phyloP scores from a whole-genome alignment of 2,797 vertebrate genomes.

The Dicrostonyx torquatus region DNA sequence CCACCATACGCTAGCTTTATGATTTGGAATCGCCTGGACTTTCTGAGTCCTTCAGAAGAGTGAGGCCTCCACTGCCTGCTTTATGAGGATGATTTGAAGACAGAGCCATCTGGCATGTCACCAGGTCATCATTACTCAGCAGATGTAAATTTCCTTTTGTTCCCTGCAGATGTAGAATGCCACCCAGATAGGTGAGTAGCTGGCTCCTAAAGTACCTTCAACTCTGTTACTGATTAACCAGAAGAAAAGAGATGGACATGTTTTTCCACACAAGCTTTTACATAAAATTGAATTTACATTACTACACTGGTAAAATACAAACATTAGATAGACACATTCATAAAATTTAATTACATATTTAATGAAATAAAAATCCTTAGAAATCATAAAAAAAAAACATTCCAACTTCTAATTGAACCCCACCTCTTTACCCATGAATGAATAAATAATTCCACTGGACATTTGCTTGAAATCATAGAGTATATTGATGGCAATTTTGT shows the following conservation, averaged over 20 bases:
- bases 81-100: not conserved
- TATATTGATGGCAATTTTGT: not conserved
- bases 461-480: not conserved
- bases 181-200: not conserved
- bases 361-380: slow-evolving; percentile 35
- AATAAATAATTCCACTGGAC: slow-evolving; percentile 8
- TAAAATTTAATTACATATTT: not conserved
- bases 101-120: not conserved
- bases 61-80: not conserved
- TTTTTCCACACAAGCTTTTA: not conserved
- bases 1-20: not conserved
- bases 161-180: not conserved
- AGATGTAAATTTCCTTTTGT: not conserved
- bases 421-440: not conserved
- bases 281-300: slow-evolving; percentile 29
- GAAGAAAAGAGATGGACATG: not conserved
- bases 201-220: not conserved
- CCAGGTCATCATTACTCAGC: not conserved
- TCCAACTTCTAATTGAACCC: not conserved
- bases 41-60: not conserved
- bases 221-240: not conserved
- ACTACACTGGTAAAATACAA: not conserved
- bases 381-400: not conserved
- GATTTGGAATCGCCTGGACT: not conserved
- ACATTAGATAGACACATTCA: not conserved